Conservation (phyloP, 2,113 vertebrate species). For the Labrus mixtus region DNA sequence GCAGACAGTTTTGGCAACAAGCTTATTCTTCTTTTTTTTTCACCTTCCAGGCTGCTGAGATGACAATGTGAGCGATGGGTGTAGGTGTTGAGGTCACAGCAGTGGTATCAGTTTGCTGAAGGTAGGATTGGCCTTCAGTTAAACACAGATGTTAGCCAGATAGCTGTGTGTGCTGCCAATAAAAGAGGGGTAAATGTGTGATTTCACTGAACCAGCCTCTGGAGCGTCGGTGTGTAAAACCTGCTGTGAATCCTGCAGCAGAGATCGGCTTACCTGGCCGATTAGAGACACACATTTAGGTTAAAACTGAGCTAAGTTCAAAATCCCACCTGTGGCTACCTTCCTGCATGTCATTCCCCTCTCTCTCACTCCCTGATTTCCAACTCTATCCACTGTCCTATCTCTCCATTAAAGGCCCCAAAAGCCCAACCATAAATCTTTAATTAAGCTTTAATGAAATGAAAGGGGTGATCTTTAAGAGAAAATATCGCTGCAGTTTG, state of each 20-base stretch:
- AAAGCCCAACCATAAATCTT: too few relatives aligned
- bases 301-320: neutral
- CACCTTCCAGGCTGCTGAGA: constrained; percentile 10
- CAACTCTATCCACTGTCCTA: too few relatives aligned
- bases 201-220: neutral
- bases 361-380: too few relatives aligned
- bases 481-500: too few relatives aligned
- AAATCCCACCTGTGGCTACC: too few relatives aligned
- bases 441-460: too few relatives aligned
- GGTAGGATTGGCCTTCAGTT: neutral
- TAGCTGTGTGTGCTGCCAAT: neutral
- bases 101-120: neutral
- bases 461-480: too few relatives aligned
- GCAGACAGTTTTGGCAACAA: constrained; percentile 9
- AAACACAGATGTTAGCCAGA: constrained; percentile 1
- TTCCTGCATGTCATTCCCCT: too few relatives aligned
- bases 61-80: constrained; percentile 11
- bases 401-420: too few relatives aligned
- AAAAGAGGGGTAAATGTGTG: neutral
- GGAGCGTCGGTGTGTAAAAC: neutral
- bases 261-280: neutral
- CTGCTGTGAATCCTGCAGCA: neutral
- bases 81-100: constrained; percentile 12
- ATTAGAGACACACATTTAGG: neutral
- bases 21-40: neutral